A percentile compares a stretch with the other conserved stretches of the same genome.
Conservation (phyloP, 64 coral and sea anemone species). For the Astreopora myriophthalma region DNA sequence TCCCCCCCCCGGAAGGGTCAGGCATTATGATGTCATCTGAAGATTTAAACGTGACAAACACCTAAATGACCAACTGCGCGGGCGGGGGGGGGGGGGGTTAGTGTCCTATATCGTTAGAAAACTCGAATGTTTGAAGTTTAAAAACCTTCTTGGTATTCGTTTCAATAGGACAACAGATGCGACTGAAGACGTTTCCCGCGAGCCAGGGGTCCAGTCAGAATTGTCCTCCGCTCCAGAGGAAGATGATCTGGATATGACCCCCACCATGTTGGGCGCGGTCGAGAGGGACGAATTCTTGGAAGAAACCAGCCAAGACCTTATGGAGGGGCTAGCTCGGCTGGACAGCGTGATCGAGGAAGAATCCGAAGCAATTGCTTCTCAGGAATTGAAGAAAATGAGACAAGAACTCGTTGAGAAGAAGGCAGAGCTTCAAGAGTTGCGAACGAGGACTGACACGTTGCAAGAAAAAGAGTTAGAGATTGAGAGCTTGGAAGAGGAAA, state of each 20-base stretch:
- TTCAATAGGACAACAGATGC: conserved; percentile 37
- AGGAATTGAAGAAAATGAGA: conserved; percentile 52
- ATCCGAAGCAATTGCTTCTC: conserved; percentile 43
- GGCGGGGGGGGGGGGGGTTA: too few relatives aligned
- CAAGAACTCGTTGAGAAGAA: conserved; percentile 73
- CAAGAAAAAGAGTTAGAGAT: conserved; percentile 47
- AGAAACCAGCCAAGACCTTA: conserved; percentile 56
- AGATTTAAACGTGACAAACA: too few relatives aligned
- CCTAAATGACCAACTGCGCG: too few relatives aligned
- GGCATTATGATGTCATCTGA: too few relatives aligned
- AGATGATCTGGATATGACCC: background rate
- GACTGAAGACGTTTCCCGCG: background rate
- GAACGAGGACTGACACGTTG: conserved; percentile 34
- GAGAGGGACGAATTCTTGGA: conserved; percentile 8
- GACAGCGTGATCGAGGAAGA: conserved; percentile 64
- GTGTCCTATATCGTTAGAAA: too few relatives aligned
- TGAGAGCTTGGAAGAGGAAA: conserved; percentile 41
- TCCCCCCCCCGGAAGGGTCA: too few relatives aligned
- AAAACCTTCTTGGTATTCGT: background rate
- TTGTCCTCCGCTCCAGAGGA: background rate
- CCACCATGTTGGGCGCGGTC: background rate
- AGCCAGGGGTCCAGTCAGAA: background rate
- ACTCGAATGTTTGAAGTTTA: background rate
- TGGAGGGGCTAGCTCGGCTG: conserved; percentile 9
- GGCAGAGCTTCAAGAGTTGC: conserved; percentile 63